Evolutionary conservation across 2,113 vertebrate species (phyloP).

Genomic region (Sinocyclocheilus rhinocerous): DNA sequence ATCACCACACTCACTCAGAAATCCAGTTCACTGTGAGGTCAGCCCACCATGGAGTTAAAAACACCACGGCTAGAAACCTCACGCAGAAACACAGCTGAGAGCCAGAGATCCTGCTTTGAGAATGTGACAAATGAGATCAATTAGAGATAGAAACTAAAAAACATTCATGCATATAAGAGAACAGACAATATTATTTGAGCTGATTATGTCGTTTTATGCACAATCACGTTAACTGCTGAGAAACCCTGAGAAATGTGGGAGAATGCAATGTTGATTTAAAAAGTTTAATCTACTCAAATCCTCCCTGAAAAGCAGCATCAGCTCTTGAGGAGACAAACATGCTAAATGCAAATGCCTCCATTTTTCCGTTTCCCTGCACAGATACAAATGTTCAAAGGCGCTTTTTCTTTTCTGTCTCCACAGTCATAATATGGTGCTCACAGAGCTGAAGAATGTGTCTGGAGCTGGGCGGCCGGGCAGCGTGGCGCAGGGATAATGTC

Average conservation of each 20-base stretch:
- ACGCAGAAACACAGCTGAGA: slow-evolving; percentile 47
- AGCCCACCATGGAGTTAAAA: slow-evolving; percentile 62
- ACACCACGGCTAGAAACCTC: slow-evolving; percentile 55
- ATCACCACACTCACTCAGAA: slow-evolving; percentile 53
- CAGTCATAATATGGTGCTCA: slow-evolving; percentile 59
- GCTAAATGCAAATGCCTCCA: slow-evolving; percentile 17
- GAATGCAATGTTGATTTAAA: background rate
- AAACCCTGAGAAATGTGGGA: slow-evolving; percentile 5
- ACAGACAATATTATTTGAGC: slow-evolving; percentile 43
- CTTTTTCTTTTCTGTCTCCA: slow-evolving; percentile 57
- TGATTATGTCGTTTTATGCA: slow-evolving; percentile 17
- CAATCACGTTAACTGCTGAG: background rate
- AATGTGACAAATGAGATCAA: slow-evolving; percentile 67
- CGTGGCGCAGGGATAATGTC: slow-evolving; percentile 53
- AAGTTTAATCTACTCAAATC: background rate
- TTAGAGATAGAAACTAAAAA: slow-evolving; percentile 51
- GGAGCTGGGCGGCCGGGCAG: slow-evolving; percentile 46
- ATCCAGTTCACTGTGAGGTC: slow-evolving; percentile 70
- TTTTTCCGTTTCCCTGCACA: slow-evolving; percentile 44
- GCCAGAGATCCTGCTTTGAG: slow-evolving; percentile 59
- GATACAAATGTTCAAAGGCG: slow-evolving; percentile 47
- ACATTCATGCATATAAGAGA: slow-evolving; percentile 53
- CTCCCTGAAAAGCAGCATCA: background rate
- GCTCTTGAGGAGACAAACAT: slow-evolving; percentile 25
- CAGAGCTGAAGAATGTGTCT: slow-evolving; percentile 55